Conservation (phyloP, 2,888 invertebrate species). For the Rapana venosa region DNA sequence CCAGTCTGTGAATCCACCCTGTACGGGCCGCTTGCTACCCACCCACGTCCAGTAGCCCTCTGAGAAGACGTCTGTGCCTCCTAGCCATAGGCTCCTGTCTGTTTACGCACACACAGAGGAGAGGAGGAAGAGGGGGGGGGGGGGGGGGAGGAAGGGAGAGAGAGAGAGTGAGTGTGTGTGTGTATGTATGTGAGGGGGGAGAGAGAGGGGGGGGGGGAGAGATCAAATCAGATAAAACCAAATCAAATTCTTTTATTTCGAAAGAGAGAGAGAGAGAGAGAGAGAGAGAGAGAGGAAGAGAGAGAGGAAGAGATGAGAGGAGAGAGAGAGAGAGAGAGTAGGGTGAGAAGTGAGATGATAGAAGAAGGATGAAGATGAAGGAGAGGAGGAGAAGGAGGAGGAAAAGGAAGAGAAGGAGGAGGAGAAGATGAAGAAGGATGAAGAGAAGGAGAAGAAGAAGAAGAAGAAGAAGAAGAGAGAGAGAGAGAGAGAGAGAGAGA, state of each 20-base stretch:
- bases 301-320: not conserved
- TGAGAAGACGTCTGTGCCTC: slow-evolving; percentile 25
- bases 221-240: too few species aligned
- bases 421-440: not conserved
- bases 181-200: too few species aligned
- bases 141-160: not conserved
- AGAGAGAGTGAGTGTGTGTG: not conserved
- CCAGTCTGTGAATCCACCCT: not conserved
- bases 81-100: slow-evolving; percentile 8
- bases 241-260: too few species aligned
- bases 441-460: not conserved
- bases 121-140: not conserved
- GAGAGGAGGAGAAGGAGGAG: not conserved
- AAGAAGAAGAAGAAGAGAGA: too few species aligned
- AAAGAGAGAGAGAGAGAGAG: not conserved
- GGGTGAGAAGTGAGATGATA: too few species aligned
- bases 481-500: too few species aligned
- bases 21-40: not conserved
- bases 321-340: not conserved
- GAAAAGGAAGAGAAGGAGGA: too few species aligned
- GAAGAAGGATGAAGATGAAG: not conserved
- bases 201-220: too few species aligned
- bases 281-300: not conserved
- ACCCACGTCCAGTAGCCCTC: slow-evolving; percentile 26
- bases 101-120: not conserved